Evolutionary conservation across 2,888 invertebrate genomes (phyloP).

Genomic region (Pachliopta kotzebuea): DNA sequence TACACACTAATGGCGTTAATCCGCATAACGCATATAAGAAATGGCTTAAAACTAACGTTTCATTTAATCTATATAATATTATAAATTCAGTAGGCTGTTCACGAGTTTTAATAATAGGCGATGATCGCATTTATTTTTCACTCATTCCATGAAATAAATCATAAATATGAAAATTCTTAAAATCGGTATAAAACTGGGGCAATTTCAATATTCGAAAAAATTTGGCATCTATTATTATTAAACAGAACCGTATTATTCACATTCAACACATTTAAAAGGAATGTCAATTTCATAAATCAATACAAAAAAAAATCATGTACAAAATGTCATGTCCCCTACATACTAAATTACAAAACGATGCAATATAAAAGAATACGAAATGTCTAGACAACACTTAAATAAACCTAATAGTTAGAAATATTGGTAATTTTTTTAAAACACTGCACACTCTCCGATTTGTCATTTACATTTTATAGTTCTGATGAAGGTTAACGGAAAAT

Average conservation of each 20-base stretch:
- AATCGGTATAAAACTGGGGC: conserved; percentile 2
- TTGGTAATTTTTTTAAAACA: conserved; percentile 16
- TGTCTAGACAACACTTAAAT: conserved; percentile 29
- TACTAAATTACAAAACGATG: conserved; percentile 17
- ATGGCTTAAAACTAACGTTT: conserved; percentile 13
- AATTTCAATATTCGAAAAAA: conserved; percentile 4
- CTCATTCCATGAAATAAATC: not conserved
- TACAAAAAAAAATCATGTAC: conserved; percentile 15
- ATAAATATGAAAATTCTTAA: not conserved
- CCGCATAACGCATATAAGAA: conserved; percentile 18
- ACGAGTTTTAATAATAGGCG: not conserved
- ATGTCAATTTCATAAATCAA: conserved; percentile 12
- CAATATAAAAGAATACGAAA: conserved; percentile 29
- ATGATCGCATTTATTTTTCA: conserved; percentile 6
- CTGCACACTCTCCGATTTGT: conserved; percentile 16
- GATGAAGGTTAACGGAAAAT: not conserved
- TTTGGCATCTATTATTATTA: conserved; percentile 18
- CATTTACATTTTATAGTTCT: conserved; percentile 1
- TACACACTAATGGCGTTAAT: conserved; percentile 13
- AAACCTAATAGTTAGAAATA: conserved; percentile 22
- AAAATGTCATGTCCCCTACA: conserved; percentile 18
- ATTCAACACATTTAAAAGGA: conserved; percentile 5
- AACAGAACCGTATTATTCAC: conserved; percentile 9
- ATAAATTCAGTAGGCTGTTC: conserved; percentile 9
- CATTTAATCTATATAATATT: conserved; percentile 21